Conservation (phyloP, 64 coral and sea anemone species). For the Stylophora pistillata region DNA sequence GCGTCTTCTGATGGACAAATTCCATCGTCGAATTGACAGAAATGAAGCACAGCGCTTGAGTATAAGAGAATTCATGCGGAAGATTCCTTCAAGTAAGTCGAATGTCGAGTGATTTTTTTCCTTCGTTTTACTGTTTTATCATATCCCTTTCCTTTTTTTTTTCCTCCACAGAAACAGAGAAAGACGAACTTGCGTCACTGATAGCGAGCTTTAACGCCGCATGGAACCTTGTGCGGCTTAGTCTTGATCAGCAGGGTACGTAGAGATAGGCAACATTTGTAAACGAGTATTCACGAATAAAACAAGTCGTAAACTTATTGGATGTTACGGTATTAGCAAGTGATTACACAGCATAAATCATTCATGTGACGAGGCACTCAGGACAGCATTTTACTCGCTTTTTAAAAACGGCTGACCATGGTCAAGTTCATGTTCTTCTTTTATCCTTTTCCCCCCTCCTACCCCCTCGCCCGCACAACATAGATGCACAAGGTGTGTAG, state of each 20-base stretch:
- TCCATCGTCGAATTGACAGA: conserved; percentile 73
- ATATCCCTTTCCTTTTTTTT: not conserved
- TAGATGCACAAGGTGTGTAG: too few species aligned
- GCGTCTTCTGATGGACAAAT: conserved; percentile 72
- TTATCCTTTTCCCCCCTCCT: too few species aligned
- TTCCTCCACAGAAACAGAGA: conserved; percentile 31
- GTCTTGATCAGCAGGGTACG: conserved; percentile 67
- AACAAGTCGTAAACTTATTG: too few species aligned
- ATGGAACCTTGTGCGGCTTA: conserved; percentile 57
- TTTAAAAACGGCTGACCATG: too few species aligned
- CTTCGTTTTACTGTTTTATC: not conserved
- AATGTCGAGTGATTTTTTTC: not conserved
- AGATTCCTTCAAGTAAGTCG: conserved; percentile 29
- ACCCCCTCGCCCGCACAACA: too few species aligned
- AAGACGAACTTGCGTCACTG: conserved; percentile 57
- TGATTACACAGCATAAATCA: too few species aligned
- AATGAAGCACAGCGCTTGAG: conserved; percentile 64
- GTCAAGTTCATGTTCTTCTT: too few species aligned
- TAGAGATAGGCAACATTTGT: not conserved
- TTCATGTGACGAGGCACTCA: too few species aligned
- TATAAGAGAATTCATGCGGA: conserved; percentile 62
- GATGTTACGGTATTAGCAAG: too few species aligned
- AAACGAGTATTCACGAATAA: too few species aligned
- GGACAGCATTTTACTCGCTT: too few species aligned
- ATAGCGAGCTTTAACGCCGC: conserved; percentile 53